Conservation (phyloP, 2,888 invertebrate species). For the Blera fallax region DNA sequence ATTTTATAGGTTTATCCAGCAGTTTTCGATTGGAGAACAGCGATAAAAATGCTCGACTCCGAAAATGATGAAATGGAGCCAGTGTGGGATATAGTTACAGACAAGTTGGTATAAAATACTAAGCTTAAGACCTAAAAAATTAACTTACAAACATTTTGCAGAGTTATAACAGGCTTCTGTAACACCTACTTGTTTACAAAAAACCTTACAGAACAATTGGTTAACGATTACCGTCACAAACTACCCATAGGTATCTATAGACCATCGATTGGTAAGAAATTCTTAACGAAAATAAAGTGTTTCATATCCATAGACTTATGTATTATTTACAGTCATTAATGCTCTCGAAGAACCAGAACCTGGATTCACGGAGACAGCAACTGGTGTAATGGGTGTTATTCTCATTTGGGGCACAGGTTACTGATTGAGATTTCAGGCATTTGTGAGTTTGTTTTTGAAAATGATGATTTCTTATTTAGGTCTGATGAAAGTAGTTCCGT, state of each 20-base stretch:
- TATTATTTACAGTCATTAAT: slow-evolving; percentile 51
- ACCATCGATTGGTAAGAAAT: slow-evolving; percentile 89
- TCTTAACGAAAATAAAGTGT: neutral
- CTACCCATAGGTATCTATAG: slow-evolving; percentile 90
- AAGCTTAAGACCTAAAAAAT: neutral
- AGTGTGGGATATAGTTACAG: slow-evolving; percentile 75
- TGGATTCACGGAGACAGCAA: slow-evolving; percentile 76
- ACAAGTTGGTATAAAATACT: slow-evolving; percentile 76
- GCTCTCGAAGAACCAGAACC: slow-evolving; percentile 76
- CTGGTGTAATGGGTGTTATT: slow-evolving; percentile 77
- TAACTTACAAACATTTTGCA: slow-evolving; percentile 33
- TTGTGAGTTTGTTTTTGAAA: neutral
- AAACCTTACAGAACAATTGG: slow-evolving; percentile 90
- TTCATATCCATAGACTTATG: neutral
- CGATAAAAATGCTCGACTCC: slow-evolving; percentile 74
- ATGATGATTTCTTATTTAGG: neutral
- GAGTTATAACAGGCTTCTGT: slow-evolving; percentile 82
- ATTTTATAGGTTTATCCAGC: slow-evolving; percentile 75
- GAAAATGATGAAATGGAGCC: slow-evolving; percentile 73
- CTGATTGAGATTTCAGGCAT: neutral
- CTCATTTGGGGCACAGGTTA: slow-evolving; percentile 75
- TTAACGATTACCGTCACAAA: slow-evolving; percentile 85
- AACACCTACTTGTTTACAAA: slow-evolving; percentile 97
- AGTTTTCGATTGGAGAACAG: slow-evolving; percentile 77
- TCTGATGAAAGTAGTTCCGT: neutral